These are phyloP conservation scores for Zaprionus gabonicus DNA, from an alignment of 1,140 invertebrate species.

Conservation along the genomic window DNA sequence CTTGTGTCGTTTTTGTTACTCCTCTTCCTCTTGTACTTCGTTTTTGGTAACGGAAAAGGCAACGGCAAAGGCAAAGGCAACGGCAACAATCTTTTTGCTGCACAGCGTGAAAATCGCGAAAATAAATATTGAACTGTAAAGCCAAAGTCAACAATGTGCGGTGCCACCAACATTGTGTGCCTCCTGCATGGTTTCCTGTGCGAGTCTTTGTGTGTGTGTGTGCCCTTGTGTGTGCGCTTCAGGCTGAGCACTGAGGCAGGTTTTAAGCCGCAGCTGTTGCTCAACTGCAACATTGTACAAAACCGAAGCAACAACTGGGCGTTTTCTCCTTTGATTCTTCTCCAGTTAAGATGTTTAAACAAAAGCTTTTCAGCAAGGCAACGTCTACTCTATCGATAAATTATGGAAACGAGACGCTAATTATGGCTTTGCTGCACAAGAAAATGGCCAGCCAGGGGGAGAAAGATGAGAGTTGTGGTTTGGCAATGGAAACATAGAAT, in stretches of 20 bases:
- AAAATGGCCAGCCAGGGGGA: no score
- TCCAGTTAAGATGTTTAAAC: slow-evolving; percentile 22
- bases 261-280: slow-evolving; percentile 65
- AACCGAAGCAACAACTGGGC: slow-evolving; percentile 29
- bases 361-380: slow-evolving; percentile 39
- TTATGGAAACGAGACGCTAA: slow-evolving; percentile 47
- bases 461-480: background rate
- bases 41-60: slow-evolving; percentile 9
- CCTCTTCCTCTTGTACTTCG: slow-evolving; percentile 1
- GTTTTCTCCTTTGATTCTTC: background rate
- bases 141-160: slow-evolving; percentile 78
- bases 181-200: background rate
- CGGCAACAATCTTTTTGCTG: slow-evolving; percentile 63
- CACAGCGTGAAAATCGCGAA: slow-evolving; percentile 81
- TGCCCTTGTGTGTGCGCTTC: slow-evolving; percentile 3
- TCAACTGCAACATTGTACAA: slow-evolving; percentile 35
- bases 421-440: background rate
- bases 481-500: background rate
- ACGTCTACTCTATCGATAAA: slow-evolving; percentile 36
- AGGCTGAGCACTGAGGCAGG: slow-evolving; percentile 28
- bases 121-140: slow-evolving; percentile 84
- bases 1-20: slow-evolving; percentile 6
- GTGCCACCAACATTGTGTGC: slow-evolving; percentile 19
- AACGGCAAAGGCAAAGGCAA: slow-evolving; percentile 7
- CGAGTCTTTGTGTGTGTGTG: background rate